phyloP scores from a whole-genome alignment of 2,113 vertebrate species.

The Bettongia penicillata region DNA sequence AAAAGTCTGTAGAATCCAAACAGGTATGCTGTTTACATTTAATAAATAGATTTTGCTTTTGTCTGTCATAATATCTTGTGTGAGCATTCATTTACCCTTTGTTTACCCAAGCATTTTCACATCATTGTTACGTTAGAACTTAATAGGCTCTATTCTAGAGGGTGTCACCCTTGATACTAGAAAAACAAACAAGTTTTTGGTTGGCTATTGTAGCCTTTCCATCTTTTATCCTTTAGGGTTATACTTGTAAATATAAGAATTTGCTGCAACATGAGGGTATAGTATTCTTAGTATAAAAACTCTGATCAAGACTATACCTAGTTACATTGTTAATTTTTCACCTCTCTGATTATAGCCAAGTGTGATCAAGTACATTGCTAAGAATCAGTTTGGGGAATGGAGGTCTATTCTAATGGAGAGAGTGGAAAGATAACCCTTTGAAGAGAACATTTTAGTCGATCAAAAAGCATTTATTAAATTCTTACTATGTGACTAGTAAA shows the following conservation, averaged over 20 bases:
- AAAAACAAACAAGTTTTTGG: background rate
- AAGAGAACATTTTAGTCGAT: background rate
- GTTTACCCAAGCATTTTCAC: background rate
- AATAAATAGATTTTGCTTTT: background rate
- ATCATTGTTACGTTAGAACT: background rate
- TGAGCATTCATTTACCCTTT: background rate
- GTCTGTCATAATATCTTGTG: background rate
- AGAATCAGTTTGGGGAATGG: background rate
- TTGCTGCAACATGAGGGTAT: background rate
- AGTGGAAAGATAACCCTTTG: background rate
- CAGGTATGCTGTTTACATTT: slow-evolving; percentile 80
- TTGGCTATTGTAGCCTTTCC: background rate
- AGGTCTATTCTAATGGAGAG: background rate
- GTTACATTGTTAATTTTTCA: background rate
- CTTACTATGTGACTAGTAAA: background rate
- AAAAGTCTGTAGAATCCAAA: slow-evolving; percentile 91
- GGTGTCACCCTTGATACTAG: background rate
- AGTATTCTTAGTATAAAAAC: background rate
- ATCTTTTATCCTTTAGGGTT: background rate
- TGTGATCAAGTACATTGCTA: background rate
- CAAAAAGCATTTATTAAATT: background rate
- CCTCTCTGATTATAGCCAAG: background rate
- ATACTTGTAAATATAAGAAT: slow-evolving; percentile 6
- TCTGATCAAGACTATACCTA: background rate
- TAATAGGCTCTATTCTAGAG: background rate